These are phyloP conservation scores for Scytalopus superciliaris DNA, from an alignment of 2,113 vertebrate species.

Conservation along the genomic window DNA sequence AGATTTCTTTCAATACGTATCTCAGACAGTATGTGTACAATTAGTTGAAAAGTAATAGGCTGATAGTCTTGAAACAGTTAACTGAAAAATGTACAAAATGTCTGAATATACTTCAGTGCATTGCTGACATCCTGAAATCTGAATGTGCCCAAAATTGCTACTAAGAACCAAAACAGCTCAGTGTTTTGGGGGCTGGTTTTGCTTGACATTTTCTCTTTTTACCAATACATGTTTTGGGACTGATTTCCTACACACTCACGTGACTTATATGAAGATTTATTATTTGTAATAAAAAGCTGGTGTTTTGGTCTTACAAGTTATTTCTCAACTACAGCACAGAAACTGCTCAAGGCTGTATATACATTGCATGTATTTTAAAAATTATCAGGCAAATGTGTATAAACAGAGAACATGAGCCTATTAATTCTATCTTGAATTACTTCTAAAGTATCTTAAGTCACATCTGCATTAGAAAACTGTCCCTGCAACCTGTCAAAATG, in stretches of 20 bases:
- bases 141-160: not conserved
- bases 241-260: not conserved
- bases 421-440: not conserved
- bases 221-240: not conserved
- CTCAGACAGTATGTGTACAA: not conserved
- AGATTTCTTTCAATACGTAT: not conserved
- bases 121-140: not conserved
- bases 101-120: not conserved
- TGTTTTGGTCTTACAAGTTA: not conserved
- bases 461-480: not conserved
- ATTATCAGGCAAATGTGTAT: not conserved
- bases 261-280: not conserved
- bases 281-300: not conserved
- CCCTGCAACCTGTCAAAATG: not conserved
- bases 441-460: not conserved
- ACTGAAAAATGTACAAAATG: too few species aligned
- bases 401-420: not conserved
- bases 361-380: not conserved
- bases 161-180: not conserved
- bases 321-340: not conserved
- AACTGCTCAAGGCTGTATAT: not conserved
- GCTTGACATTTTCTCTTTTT: not conserved
- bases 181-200: not conserved
- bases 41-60: not conserved
- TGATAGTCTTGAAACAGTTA: not conserved